Evolutionary conservation across 2,113 vertebrate species (phyloP).

Genomic region (Myrmophylax atrothorax): DNA sequence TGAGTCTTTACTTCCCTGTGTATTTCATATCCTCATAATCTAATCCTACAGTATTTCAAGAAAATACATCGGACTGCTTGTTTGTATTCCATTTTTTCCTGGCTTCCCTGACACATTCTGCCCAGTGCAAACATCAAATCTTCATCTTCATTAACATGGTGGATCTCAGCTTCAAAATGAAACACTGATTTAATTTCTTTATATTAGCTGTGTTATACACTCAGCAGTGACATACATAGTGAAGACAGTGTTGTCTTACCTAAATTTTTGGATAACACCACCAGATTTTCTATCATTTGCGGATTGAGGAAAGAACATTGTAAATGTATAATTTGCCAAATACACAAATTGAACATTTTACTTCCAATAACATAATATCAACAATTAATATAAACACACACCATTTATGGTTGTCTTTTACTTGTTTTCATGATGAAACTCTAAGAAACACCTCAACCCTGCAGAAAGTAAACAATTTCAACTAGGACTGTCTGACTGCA

Average conservation of each 20-base stretch:
- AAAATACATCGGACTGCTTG: neutral
- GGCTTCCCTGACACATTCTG: neutral
- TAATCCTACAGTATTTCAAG: neutral
- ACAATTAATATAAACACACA: neutral
- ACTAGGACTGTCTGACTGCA: neutral
- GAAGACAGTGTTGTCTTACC: neutral
- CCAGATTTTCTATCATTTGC: neutral
- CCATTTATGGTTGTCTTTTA: neutral
- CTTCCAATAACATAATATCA: neutral
- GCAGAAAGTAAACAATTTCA: neutral
- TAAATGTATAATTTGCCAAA: neutral
- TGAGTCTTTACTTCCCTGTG: neutral
- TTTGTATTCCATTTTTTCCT: neutral
- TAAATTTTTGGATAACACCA: neutral
- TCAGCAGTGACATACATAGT: neutral
- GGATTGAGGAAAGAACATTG: neutral
- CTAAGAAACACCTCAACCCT: neutral
- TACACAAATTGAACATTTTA: neutral
- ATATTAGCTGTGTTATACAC: neutral
- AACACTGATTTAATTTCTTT: neutral
- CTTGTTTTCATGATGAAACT: neutral
- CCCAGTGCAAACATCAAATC: neutral
- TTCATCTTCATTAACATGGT: neutral
- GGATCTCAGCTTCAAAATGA: neutral
- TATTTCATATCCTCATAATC: neutral